These are phyloP conservation scores for Macropus fuliginosus DNA, from an alignment of 2,797 vertebrate species.

Conservation along the genomic window DNA sequence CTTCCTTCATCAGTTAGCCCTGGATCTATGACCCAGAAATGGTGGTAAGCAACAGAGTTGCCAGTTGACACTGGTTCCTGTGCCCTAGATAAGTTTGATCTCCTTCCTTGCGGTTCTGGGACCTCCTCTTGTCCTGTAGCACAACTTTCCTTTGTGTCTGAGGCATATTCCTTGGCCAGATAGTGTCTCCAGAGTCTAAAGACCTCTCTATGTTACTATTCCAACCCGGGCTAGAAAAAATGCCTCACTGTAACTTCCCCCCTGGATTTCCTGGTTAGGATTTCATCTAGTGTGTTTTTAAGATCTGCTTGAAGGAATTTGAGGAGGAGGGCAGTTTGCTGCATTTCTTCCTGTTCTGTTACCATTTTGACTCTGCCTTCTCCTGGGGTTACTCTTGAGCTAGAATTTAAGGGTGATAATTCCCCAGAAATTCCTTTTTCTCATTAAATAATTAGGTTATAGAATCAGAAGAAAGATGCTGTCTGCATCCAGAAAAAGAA, in stretches of 20 bases:
- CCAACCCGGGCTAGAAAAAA: background rate
- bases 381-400: background rate
- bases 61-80: background rate
- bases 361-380: background rate
- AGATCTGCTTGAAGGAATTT: background rate
- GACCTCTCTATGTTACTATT: background rate
- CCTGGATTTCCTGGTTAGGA: background rate
- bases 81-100: background rate
- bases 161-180: background rate
- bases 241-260: background rate
- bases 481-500: background rate
- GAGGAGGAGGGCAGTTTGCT: background rate
- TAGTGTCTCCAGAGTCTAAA: background rate
- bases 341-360: background rate
- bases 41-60: background rate
- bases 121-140: background rate
- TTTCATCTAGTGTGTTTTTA: background rate
- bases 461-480: background rate
- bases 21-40: background rate
- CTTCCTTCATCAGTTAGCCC: background rate
- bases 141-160: background rate
- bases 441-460: background rate
- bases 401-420: background rate
- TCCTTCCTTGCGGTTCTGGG: background rate
- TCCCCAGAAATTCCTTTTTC: background rate